phyloP scores from a whole-genome alignment of 2,113 vertebrate genomes.

The Procavia capensis region DNA sequence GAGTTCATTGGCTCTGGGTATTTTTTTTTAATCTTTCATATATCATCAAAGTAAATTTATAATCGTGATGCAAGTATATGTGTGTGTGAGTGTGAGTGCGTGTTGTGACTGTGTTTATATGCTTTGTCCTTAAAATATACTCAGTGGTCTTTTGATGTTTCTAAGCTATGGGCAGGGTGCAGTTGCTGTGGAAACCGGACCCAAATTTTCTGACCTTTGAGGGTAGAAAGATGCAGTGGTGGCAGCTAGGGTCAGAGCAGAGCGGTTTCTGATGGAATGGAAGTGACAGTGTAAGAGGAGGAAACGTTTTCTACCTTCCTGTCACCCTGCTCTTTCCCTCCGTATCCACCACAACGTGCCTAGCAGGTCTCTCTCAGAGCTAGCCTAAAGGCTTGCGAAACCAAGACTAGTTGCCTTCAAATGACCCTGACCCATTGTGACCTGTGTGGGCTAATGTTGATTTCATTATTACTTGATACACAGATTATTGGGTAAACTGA shows the following conservation, averaged over 20 bases:
- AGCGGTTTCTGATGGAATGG: neutral
- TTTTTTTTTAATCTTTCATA: neutral
- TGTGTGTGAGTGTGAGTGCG: no score
- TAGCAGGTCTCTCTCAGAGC: neutral
- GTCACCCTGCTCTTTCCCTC: neutral
- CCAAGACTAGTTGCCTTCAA: neutral
- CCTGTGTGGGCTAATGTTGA: neutral
- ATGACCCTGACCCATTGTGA: neutral
- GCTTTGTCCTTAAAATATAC: conserved; percentile 22
- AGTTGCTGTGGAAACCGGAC: conserved; percentile 61
- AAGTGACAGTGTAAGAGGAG: conserved; percentile 15
- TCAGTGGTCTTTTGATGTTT: conserved; percentile 48
- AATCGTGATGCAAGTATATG: neutral
- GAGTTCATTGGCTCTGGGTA: conserved; percentile 9
- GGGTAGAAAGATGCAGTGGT: neutral
- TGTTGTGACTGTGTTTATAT: neutral
- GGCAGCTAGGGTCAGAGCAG: neutral
- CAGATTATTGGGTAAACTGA: conserved; percentile 8
- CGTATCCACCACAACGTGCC: neutral
- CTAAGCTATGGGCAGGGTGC: neutral
- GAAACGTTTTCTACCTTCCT: neutral
- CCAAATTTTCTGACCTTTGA: conserved; percentile 29
- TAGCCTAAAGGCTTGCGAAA: neutral
- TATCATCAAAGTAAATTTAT: conserved; percentile 38
- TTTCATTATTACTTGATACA: conserved; percentile 2